Evolutionary conservation across 2,113 vertebrate genomes (phyloP).

Genomic region (Xenopus laevis): DNA sequence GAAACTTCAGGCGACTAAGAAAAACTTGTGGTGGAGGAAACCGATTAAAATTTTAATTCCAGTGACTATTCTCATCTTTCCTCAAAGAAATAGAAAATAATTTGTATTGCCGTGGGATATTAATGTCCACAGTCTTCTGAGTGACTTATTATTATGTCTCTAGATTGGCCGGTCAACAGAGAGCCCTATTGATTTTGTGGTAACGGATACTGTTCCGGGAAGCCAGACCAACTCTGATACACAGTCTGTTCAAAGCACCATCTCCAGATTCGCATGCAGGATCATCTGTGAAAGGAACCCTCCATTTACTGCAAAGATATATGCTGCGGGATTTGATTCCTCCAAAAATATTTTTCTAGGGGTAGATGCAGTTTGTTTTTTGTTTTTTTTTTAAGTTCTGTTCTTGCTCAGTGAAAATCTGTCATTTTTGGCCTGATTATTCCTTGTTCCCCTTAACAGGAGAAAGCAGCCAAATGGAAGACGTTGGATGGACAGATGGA

Average conservation of each 20-base stretch:
- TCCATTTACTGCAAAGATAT: slow-evolving; percentile 93
- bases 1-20: no score
- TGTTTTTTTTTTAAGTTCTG: not conserved
- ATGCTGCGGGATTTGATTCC: slow-evolving; percentile 94
- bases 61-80: no score
- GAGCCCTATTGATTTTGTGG: slow-evolving; percentile 95
- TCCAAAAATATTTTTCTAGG: slow-evolving; percentile 99
- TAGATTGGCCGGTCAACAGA: slow-evolving; percentile 97
- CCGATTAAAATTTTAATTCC: no score
- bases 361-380: slow-evolving; percentile 65
- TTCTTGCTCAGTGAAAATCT: not conserved
- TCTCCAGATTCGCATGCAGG: slow-evolving; percentile 96
- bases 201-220: slow-evolving; percentile 94
- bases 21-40: no score
- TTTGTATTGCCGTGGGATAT: no score
- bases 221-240: slow-evolving; percentile 91
- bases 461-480: slow-evolving; percentile 98
- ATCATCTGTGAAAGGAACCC: slow-evolving; percentile 94
- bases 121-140: no score
- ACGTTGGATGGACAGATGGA: slow-evolving; percentile 94
- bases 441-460: slow-evolving; percentile 62
- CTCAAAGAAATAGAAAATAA: no score
- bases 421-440: not conserved
- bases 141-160: not conserved
- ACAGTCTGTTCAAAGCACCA: slow-evolving; percentile 96